A percentile compares a stretch with the other conserved stretches of the same genome.
These are phyloP conservation scores for Nilaparvata lugens DNA, from an alignment of 1,140 invertebrate genomes.

Conservation along the genomic window DNA sequence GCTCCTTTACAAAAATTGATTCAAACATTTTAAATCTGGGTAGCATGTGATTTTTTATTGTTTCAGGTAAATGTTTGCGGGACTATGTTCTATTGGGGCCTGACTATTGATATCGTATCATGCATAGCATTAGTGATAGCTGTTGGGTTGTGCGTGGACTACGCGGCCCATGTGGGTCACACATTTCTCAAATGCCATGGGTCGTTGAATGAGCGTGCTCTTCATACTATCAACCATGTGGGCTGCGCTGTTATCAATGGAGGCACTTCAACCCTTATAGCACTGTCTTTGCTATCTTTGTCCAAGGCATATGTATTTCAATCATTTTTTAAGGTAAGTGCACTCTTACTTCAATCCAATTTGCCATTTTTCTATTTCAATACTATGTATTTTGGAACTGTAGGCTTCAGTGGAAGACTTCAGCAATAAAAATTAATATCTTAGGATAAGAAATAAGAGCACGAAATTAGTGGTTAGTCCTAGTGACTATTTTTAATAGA, in stretches of 20 bases:
- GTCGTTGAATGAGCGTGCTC: slow-evolving; percentile 47
- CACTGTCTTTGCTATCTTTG: slow-evolving; percentile 58
- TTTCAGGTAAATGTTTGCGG: slow-evolving; percentile 59
- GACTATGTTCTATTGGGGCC: slow-evolving; percentile 72
- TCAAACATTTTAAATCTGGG: slow-evolving; percentile 65
- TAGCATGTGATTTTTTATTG: slow-evolving; percentile 10
- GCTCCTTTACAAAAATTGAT: too few relatives aligned
- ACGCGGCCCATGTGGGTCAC: slow-evolving; percentile 81
- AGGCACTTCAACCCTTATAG: slow-evolving; percentile 67
- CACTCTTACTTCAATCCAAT: slow-evolving; percentile 26
- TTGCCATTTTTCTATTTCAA: too few relatives aligned
- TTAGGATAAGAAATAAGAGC: too few relatives aligned
- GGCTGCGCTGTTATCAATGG: slow-evolving; percentile 72
- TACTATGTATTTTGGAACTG: too few relatives aligned
- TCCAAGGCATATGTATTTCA: slow-evolving; percentile 71
- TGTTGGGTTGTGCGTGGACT: slow-evolving; percentile 83
- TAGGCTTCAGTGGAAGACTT: too few relatives aligned
- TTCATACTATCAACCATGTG: slow-evolving; percentile 61
- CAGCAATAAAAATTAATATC: too few relatives aligned
- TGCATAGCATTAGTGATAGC: slow-evolving; percentile 74
- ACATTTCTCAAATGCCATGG: slow-evolving; percentile 56
- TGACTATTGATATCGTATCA: slow-evolving; percentile 77
- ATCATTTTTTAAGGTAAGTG: slow-evolving; percentile 61
- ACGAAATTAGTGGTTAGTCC: too few relatives aligned
- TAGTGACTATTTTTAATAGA: too few relatives aligned